Evolutionary conservation across 2,888 invertebrate genomes (phyloP).

Genomic region (Xylophagus ater): DNA sequence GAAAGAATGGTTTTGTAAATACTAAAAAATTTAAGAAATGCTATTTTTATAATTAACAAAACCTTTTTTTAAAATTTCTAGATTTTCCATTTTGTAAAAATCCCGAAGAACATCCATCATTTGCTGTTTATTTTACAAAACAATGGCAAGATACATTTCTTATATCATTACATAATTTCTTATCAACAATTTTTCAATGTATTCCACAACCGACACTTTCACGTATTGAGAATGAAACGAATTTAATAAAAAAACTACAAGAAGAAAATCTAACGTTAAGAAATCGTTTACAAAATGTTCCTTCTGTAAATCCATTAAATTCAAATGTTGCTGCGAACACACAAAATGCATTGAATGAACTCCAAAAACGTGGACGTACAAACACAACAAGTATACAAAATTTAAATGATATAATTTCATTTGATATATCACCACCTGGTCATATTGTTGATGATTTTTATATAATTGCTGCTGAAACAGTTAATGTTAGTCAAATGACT

Average conservation of each 20-base stretch:
- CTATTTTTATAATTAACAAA: slow-evolving; percentile 1
- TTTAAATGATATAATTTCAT: slow-evolving; percentile 49
- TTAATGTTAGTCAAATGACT: slow-evolving; percentile 31
- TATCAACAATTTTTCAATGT: slow-evolving; percentile 78
- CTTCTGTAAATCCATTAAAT: not conserved
- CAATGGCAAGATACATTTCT: slow-evolving; percentile 93
- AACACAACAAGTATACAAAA: slow-evolving; percentile 35
- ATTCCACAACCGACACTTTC: slow-evolving; percentile 79
- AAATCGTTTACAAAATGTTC: slow-evolving; percentile 43
- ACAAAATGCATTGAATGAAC: slow-evolving; percentile 16
- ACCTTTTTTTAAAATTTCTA: slow-evolving; percentile 38
- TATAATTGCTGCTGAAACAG: slow-evolving; percentile 69
- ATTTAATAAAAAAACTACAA: slow-evolving; percentile 65
- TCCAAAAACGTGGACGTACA: slow-evolving; percentile 10
- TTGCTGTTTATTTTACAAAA: slow-evolving; percentile 78
- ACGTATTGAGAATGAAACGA: slow-evolving; percentile 76
- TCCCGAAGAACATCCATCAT: slow-evolving; percentile 81
- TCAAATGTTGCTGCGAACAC: not conserved
- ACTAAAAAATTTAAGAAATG: not conserved
- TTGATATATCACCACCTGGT: slow-evolving; percentile 57
- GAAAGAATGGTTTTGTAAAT: slow-evolving; percentile 96
- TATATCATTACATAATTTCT: slow-evolving; percentile 81
- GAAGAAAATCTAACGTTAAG: slow-evolving; percentile 70
- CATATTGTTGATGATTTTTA: slow-evolving; percentile 87
- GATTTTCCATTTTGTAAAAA: slow-evolving; percentile 85